Conservation (phyloP, 2,888 invertebrate species). For the Silvanus unidentatus region DNA sequence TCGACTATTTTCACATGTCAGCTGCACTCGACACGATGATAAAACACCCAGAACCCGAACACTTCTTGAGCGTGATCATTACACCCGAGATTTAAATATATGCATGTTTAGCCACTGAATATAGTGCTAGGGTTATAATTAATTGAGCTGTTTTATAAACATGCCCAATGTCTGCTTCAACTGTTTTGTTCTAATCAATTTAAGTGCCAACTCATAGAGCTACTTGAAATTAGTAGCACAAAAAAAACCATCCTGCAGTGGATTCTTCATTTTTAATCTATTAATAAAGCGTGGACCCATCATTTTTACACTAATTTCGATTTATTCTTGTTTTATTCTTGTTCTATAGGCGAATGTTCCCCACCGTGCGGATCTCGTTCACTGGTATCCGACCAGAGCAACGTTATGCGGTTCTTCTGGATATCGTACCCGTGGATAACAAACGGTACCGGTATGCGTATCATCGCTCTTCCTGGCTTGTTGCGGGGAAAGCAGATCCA, state of each 20-base stretch:
- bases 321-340: constrained; percentile 17
- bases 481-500: constrained; percentile 97
- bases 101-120: constrained; percentile 3
- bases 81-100: too few relatives aligned
- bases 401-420: constrained; percentile 88
- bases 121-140: constrained; percentile 11
- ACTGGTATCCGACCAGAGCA: constrained; percentile 75
- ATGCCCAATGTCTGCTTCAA: constrained; percentile 10
- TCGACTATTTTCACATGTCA: constrained; percentile 28
- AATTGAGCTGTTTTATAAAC: constrained; percentile 14
- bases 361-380: constrained; percentile 92
- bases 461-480: constrained; percentile 96
- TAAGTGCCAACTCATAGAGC: constrained; percentile 8
- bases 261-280: too few relatives aligned
- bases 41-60: neutral
- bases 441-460: constrained; percentile 97
- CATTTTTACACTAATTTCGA: constrained; percentile 4
- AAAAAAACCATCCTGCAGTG: too few relatives aligned
- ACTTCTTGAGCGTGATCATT: neutral
- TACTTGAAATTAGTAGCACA: too few relatives aligned
- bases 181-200: constrained; percentile 14
- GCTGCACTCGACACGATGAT: too few relatives aligned
- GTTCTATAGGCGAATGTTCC: constrained; percentile 91
- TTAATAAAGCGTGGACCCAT: neutral
- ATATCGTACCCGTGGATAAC: constrained; percentile 95